Evolutionary conservation across 2,888 invertebrate species (phyloP), one percentile per base, ranked within the genome.

Genomic region (Torymus aiolomorphi): DNA sequence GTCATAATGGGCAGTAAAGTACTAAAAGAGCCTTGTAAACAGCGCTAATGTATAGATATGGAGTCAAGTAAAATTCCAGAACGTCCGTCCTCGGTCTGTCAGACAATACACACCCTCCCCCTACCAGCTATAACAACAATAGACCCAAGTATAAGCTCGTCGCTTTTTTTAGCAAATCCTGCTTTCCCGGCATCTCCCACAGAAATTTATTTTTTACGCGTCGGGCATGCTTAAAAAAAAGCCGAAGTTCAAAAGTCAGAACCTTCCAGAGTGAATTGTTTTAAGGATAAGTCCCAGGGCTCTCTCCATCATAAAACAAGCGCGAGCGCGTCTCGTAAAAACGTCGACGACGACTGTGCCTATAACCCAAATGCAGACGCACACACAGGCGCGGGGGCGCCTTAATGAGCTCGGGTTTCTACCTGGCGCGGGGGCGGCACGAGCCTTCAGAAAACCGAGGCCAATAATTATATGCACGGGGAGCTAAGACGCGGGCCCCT

Each of bases 381-480:
- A 42, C 42, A 42, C 42, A 42, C 0, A 42, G 42, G 42, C 42
- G 42, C 42, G 8, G 8, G 79, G 59, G 70, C n/a, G 56, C 62
- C 49, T 52, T 80, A 77, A 80, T 74, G 74, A 77, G 69, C 66
- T 74, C 51, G 70, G 52, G 65, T 77, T 70, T 74, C 65, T 80
- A 80, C 80, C 80, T 80, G 80, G n/a, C n/a, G 14, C 20, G 0
- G 14, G n/a, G 42, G 59, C 42, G 42, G 42, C 42, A 42, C 42
- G 31, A 31, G 31, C 31, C 31, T 31, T 42, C 8, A 31, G 31
- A 31, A 31, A 5, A 42, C 56, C 5, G 62, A 31, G 11, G n/a
- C 1, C 31, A 59, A 3, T n/a, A 80, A 80, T 75, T 80, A 71
- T 70, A 76, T 76, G 79, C 76, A 70, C 24, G n/a, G 10, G 16